Evolutionary conservation across 2,797 vertebrate genomes (phyloP).

Genomic region (Phylloscopus collybita): DNA sequence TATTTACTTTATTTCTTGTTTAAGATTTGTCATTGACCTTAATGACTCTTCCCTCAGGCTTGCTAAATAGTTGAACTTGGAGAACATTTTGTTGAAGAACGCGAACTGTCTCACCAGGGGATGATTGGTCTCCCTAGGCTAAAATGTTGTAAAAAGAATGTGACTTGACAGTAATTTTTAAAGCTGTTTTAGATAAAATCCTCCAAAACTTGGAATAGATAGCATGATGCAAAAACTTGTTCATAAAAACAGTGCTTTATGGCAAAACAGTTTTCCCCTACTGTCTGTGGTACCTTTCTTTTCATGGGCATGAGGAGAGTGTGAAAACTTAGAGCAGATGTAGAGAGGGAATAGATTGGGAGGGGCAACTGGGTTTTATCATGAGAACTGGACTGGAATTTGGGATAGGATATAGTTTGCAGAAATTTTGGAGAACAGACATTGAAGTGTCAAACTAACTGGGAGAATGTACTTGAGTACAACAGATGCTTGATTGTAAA

Average conservation of each 20-base stretch:
- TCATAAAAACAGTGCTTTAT: not conserved
- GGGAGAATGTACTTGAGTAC: not conserved
- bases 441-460: not conserved
- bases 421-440: not conserved
- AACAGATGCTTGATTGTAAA: not conserved
- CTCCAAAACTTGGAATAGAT: conserved; percentile 8
- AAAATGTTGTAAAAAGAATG: conserved; percentile 46
- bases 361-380: not conserved
- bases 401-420: not conserved
- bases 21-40: conserved; percentile 18
- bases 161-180: conserved; percentile 24
- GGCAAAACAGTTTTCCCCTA: not conserved
- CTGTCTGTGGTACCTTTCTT: not conserved
- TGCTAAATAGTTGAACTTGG: conserved; percentile 13
- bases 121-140: not conserved
- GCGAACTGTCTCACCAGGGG: not conserved
- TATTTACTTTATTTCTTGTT: conserved; percentile 22
- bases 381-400: not conserved
- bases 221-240: not conserved
- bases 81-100: conserved; percentile 21
- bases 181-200: conserved; percentile 47
- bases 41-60: conserved; percentile 37
- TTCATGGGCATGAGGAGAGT: not conserved
- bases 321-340: not conserved
- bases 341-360: not conserved